Evolutionary conservation across 2,888 invertebrate genomes (phyloP).

Genomic region (Oscheius onirici): DNA sequence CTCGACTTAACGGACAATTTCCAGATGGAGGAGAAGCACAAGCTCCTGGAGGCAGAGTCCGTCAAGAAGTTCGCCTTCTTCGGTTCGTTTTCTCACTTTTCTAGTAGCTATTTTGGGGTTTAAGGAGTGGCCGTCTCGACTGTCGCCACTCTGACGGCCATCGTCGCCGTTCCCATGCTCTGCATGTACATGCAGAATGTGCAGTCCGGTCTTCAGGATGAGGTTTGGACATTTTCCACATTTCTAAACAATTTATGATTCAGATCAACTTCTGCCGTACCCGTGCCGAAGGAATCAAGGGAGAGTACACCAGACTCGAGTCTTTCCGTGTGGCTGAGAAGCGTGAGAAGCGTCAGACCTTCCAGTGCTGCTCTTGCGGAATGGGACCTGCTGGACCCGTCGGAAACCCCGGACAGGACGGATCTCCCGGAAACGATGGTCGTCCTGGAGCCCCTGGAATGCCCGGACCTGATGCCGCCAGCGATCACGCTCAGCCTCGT

Average conservation of each 20-base stretch:
- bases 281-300: constrained; percentile 55
- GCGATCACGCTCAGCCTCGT: constrained; percentile 51
- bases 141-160: constrained; percentile 54
- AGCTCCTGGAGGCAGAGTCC: constrained; percentile 63
- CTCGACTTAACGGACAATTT: not conserved
- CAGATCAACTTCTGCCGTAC: constrained; percentile 64
- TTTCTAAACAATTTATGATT: not conserved
- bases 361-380: constrained; percentile 60
- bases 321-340: constrained; percentile 48
- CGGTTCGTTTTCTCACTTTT: constrained; percentile 35
- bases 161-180: constrained; percentile 57
- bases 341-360: constrained; percentile 57
- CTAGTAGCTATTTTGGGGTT: not conserved
- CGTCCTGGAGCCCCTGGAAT: constrained; percentile 55
- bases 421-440: constrained; percentile 55
- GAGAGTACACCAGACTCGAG: constrained; percentile 57
- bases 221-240: constrained; percentile 20
- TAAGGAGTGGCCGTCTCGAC: constrained; percentile 51
- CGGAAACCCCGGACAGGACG: constrained; percentile 46
- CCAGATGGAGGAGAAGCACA: constrained; percentile 54
- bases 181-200: constrained; percentile 64
- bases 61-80: constrained; percentile 69
- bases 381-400: constrained; percentile 53
- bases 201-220: constrained; percentile 62
- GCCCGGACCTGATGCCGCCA: constrained; percentile 59